These are phyloP conservation scores for Nowickia ferox DNA, from an alignment of 2,888 invertebrate genomes.

Conservation along the genomic window DNA sequence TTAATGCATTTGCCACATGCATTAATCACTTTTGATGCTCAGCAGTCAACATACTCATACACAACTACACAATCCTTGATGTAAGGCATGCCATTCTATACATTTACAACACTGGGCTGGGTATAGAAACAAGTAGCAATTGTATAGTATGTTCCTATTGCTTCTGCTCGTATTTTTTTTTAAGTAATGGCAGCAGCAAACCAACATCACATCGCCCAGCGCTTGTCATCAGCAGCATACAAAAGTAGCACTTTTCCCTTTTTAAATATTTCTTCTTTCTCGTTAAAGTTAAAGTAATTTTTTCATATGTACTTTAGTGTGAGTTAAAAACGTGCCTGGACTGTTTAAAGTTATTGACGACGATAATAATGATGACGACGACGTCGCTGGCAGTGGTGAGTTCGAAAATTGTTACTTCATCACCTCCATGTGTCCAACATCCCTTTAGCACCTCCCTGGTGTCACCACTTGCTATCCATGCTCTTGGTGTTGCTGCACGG, in stretches of 20 bases:
- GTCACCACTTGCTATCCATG: background rate
- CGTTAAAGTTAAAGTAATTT: slow-evolving; percentile 31
- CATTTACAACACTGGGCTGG: slow-evolving; percentile 20
- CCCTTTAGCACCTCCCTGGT: background rate
- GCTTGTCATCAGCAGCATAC: slow-evolving; percentile 69
- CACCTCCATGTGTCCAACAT: background rate
- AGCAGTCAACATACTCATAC: slow-evolving; percentile 73
- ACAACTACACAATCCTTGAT: slow-evolving; percentile 2
- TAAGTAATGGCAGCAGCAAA: slow-evolving; percentile 43
- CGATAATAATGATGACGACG: slow-evolving; percentile 16
- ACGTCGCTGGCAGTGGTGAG: slow-evolving; percentile 10
- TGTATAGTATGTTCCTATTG: slow-evolving; percentile 13
- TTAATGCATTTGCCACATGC: slow-evolving; percentile 83
- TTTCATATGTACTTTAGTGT: slow-evolving; percentile 42
- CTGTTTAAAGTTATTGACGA: slow-evolving; percentile 57
- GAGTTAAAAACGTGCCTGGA: slow-evolving; percentile 71
- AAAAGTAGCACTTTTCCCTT: slow-evolving; percentile 59
- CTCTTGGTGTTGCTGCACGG: slow-evolving; percentile 40
- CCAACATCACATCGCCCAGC: slow-evolving; percentile 71
- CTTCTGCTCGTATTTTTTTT: background rate
- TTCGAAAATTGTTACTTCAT: slow-evolving; percentile 17
- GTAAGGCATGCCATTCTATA: background rate
- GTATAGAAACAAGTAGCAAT: slow-evolving; percentile 21
- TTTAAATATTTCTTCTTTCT: slow-evolving; percentile 14
- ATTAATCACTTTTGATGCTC: slow-evolving; percentile 81